Evolutionary conservation across 2,113 vertebrate genomes (phyloP).

Genomic region (Calidris pygmaea): DNA sequence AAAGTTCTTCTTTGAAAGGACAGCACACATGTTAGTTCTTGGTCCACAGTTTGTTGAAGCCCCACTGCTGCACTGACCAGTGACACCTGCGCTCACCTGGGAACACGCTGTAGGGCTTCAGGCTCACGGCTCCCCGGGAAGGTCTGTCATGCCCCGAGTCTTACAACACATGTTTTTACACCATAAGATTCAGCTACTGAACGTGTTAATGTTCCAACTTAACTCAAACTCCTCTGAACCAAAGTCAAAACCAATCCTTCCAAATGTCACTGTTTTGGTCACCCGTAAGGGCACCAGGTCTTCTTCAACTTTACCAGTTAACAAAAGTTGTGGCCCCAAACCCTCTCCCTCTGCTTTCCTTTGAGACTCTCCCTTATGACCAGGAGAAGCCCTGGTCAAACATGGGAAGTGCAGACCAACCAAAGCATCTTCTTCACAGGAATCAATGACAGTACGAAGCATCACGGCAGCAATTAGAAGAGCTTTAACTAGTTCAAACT

Average conservation of each 20-base stretch:
- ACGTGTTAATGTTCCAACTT: neutral
- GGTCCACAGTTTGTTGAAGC: rapidly evolving
- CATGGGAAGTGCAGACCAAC: neutral
- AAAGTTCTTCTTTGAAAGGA: neutral
- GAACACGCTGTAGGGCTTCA: rapidly evolving
- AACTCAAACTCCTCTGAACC: neutral
- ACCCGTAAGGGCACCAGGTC: rapidly evolving
- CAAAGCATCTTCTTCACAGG: neutral
- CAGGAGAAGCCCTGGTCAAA: neutral
- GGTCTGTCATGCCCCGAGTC: too few species aligned
- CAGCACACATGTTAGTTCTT: neutral
- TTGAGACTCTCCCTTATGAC: rapidly evolving
- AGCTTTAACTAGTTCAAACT: neutral
- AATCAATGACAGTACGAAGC: neutral
- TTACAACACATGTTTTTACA: neutral
- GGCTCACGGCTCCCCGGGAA: neutral
- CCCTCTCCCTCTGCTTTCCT: neutral
- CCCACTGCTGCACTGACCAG: neutral
- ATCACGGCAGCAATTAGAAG: neutral
- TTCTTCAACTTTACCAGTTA: neutral
- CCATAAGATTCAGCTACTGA: neutral
- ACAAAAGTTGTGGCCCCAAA: neutral
- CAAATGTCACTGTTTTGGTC: neutral
- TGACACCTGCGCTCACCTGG: neutral
- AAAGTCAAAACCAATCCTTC: neutral